Evolutionary conservation across 2,888 invertebrate genomes (phyloP).

Genomic region (Linnaemya vulpina): DNA sequence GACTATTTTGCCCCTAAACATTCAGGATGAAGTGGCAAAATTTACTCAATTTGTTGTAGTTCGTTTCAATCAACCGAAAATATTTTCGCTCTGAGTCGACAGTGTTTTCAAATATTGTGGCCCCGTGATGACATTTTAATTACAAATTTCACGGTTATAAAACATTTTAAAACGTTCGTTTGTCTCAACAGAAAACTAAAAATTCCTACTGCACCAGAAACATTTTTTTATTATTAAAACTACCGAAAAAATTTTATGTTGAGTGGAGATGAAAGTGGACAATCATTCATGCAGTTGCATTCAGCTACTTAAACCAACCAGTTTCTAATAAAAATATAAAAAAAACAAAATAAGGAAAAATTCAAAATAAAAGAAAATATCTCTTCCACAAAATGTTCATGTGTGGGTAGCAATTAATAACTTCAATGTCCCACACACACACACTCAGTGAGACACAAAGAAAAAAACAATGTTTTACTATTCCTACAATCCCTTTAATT

Average conservation of each 20-base stretch:
- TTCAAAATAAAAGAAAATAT: constrained; percentile 43
- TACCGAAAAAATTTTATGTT: background rate
- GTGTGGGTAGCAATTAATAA: constrained; percentile 68
- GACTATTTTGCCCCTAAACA: no score
- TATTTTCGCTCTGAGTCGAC: no score
- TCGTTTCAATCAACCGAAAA: no score
- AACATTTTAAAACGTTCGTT: no score
- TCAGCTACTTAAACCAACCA: constrained; percentile 61
- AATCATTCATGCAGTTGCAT: background rate
- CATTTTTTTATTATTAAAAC: background rate
- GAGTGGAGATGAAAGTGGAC: background rate
- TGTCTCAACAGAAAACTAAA: background rate
- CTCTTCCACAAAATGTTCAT: constrained; percentile 50
- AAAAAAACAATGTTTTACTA: constrained; percentile 3
- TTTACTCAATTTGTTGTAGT: no score
- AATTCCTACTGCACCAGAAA: no score
- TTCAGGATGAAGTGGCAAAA: no score
- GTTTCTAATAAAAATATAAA: constrained; percentile 38
- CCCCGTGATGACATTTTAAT: no score
- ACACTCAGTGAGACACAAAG: constrained; percentile 42
- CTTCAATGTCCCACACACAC: constrained; percentile 67
- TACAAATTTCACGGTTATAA: no score
- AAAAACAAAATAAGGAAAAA: no score
- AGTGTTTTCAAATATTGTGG: no score
- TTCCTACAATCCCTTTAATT: constrained; percentile 53